Evolutionary conservation across 2,797 vertebrate genomes (phyloP), one percentile per base, ranked within the genome.

Genomic region (Nyctalus aviator): DNA sequence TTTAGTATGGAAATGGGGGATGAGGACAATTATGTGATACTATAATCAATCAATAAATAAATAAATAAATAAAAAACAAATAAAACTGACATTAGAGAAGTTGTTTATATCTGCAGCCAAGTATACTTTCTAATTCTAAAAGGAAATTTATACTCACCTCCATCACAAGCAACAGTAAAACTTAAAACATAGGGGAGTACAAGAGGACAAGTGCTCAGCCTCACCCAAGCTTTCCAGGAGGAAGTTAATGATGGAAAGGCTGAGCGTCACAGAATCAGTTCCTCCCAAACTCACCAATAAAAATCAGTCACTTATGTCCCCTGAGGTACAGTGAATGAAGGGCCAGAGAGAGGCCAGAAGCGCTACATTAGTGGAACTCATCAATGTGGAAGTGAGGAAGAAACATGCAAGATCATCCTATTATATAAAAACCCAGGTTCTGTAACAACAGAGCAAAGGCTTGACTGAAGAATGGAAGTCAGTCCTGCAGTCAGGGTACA

Each of bases 81-180:
- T 44, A 68, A 55, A 84, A 32, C 2, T 73, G 4, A 79, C 57
- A 68, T 1, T 46, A 75, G 13, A 55, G 12, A 13, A 72, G 21
- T 25, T 62, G 6, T 71, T 84, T 84, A 59, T 75, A 84, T 62
- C 8, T 77, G 5, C 3, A 82, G 55, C 64, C 79, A 53, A 21
- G 7, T 71, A 62, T 72, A 14, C 20, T 87, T 83, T 86, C 44
- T 69, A 71, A 78, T 87, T 77, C 32, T 93, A 68, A 88, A 91
- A 81, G 53, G 17, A 84, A 75, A 91, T 62, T 68, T 84, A 88
- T 17, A 25, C 23, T 23, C 35, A 30, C 17, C 23, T 2, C 84
- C 3, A 4, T 76, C 35, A 91, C 12, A 88, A 48, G 37, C 41
- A 94, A 64, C 9, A n/a, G 4, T 84, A 50, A 79, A 66, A 17